A percentile compares a stretch with the other conserved stretches of the same genome.
These are phyloP conservation scores for Colletes collaris DNA, from an alignment of 2,888 invertebrate genomes.

Conservation along the genomic window DNA sequence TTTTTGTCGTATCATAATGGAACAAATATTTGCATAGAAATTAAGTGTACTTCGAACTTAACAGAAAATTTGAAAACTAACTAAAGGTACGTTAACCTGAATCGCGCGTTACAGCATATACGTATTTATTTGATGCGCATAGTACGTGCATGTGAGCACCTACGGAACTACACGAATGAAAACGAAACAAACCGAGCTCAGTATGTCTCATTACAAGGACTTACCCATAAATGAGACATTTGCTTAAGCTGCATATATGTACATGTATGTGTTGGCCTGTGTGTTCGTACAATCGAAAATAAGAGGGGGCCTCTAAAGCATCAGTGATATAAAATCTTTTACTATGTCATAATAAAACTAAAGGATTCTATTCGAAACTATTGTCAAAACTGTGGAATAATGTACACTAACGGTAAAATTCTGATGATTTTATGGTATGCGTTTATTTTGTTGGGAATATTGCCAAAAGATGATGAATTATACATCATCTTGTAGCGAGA, in stretches of 20 bases:
- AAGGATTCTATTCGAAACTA: slow-evolving; percentile 28
- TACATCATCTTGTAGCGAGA: not conserved
- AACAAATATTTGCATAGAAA: not conserved
- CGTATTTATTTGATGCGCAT: slow-evolving; percentile 36
- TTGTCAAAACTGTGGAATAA: slow-evolving; percentile 57
- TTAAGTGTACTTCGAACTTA: not conserved
- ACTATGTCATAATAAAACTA: slow-evolving; percentile 48
- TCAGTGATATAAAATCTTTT: slow-evolving; percentile 36
- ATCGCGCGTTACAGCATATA: not conserved
- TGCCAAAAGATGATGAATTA: slow-evolving; percentile 12
- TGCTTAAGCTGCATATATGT: slow-evolving; percentile 1
- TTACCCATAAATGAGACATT: slow-evolving; percentile 30
- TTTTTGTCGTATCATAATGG: too few species aligned
- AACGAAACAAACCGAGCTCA: slow-evolving; percentile 53
- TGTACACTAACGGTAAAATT: slow-evolving; percentile 76
- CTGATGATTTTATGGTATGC: slow-evolving; percentile 17
- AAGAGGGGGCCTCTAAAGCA: slow-evolving; percentile 32
- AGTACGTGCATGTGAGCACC: slow-evolving; percentile 53
- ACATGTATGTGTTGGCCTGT: too few species aligned
- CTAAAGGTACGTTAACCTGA: not conserved
- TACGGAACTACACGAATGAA: slow-evolving; percentile 56
- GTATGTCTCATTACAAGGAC: slow-evolving; percentile 17
- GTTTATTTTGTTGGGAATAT: slow-evolving; percentile 13
- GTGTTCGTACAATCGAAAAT: slow-evolving; percentile 39
- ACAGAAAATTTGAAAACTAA: not conserved